phyloP scores from a whole-genome alignment of 2,888 invertebrate species.

The Eilema depressum region DNA sequence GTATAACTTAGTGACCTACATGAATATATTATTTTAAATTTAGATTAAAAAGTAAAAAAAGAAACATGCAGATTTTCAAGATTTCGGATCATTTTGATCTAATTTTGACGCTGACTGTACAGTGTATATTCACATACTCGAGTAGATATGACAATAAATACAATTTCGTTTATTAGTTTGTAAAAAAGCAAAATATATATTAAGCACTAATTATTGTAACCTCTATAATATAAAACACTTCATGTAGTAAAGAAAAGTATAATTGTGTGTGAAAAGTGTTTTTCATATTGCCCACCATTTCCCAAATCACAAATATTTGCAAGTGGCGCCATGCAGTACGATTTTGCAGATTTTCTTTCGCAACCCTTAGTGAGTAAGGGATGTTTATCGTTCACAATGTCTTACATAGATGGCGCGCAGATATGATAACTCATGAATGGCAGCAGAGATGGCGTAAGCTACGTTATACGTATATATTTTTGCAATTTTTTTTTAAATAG shows the following conservation, averaged over 20 bases:
- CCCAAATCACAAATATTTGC: slow-evolving; percentile 47
- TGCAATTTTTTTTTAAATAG: neutral
- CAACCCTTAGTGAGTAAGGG: slow-evolving; percentile 79
- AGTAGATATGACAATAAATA: too few species aligned
- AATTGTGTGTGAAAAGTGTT: neutral
- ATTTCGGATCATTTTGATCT: too few species aligned
- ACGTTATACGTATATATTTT: neutral
- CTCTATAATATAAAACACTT: neutral
- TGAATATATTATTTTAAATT: too few species aligned
- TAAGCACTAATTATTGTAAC: neutral
- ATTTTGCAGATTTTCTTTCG: slow-evolving; percentile 76
- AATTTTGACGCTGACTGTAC: too few species aligned
- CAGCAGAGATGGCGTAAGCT: slow-evolving; percentile 72
- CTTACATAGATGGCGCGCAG: slow-evolving; percentile 70
- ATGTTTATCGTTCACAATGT: slow-evolving; percentile 64
- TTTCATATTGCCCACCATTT: slow-evolving; percentile 51
- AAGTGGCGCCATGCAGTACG: slow-evolving; percentile 81
- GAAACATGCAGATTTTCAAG: too few species aligned
- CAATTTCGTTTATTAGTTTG: too few species aligned
- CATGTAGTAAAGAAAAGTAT: neutral
- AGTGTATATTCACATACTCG: too few species aligned
- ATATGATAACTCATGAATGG: slow-evolving; percentile 34
- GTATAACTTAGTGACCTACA: too few species aligned
- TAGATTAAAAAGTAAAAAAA: too few species aligned
- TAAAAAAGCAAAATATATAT: neutral